A percentile compares a stretch with the other conserved stretches of the same genome.
phyloP scores from a whole-genome alignment of 2,113 vertebrate genomes.

The Eulemur rufifrons region DNA sequence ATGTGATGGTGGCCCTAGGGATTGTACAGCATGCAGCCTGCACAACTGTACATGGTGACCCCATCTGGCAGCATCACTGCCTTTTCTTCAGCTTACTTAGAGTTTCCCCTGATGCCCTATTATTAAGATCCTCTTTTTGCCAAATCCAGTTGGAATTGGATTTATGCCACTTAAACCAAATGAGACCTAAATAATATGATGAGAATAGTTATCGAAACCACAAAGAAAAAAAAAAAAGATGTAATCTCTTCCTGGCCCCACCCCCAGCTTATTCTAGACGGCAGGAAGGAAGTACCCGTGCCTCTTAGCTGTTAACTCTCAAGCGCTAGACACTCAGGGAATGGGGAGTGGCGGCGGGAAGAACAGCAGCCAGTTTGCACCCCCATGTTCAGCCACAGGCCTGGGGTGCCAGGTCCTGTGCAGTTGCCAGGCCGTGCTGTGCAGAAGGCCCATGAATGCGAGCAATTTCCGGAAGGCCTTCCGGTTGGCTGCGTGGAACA shows the following conservation, averaged over 20 bases:
- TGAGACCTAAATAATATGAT: background rate
- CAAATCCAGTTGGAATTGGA: background rate
- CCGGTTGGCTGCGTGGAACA: background rate
- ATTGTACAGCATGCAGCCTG: background rate
- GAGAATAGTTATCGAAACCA: background rate
- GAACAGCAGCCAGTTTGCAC: background rate
- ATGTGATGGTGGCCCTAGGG: background rate
- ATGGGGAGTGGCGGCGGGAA: background rate
- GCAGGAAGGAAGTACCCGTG: background rate
- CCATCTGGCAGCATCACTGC: background rate
- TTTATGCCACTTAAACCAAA: background rate
- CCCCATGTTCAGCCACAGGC: background rate
- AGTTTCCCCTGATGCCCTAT: background rate
- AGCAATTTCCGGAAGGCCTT: slow-evolving; percentile 38
- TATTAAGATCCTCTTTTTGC: background rate
- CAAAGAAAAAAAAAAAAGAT: background rate
- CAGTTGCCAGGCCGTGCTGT: background rate
- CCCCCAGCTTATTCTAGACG: background rate
- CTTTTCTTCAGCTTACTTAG: background rate
- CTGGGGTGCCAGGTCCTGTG: background rate
- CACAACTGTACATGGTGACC: background rate
- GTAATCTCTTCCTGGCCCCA: background rate
- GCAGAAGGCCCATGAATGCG: background rate
- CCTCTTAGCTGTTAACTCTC: slow-evolving; percentile 54
- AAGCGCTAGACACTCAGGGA: background rate